Evolutionary conservation across 1,140 invertebrate genomes (phyloP), one percentile per base, ranked within the genome.

Genomic region (Cryptotermes secundus): DNA sequence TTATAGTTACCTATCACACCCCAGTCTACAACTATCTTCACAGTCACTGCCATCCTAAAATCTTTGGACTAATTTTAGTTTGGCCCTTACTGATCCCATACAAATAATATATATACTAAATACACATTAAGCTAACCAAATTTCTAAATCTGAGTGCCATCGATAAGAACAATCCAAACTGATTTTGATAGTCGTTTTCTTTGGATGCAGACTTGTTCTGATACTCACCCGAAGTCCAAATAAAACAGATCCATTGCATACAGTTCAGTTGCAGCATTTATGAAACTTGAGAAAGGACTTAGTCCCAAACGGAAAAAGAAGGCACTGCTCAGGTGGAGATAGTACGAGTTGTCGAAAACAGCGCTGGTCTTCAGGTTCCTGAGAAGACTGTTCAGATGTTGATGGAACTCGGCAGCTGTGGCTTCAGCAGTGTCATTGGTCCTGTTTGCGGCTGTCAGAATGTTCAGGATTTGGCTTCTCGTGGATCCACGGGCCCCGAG

Each of bases 171-270:
- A n/a, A n/a, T n/a, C n/a, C n/a, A n/a, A n/a, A n/a, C n/a, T n/a
- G n/a, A n/a, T n/a, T n/a, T n/a, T n/a, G n/a, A n/a, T n/a, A n/a
- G n/a, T n/a, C n/a, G n/a, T n/a, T n/a, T n/a, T n/a, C n/a, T n/a
- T n/a, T n/a, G n/a, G n/a, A n/a, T n/a, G 16, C 0, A 16, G 45
- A 49, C 45, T 12, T 49, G 26, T 31, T 16, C n/a, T n/a, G n/a
- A 22, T 49, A 22, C 42, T 65, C 31, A 49, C 83, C 83, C 79
- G 83, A 83, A 83, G 53, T 83, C 36, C 14, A 79, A 7, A 31
- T 3, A 34, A 12, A 59, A 24, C 31, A 83, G 19, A 19, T 79
- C 49, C 34, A 35, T 59, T 42, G 59, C 83, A 59, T 83, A 83
- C 0, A 83, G 83, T 22, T 83, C 36, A n/a, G 83, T 72, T 3